phyloP scores from a whole-genome alignment of 2,888 invertebrate species.

The Tanypteryx hageni region DNA sequence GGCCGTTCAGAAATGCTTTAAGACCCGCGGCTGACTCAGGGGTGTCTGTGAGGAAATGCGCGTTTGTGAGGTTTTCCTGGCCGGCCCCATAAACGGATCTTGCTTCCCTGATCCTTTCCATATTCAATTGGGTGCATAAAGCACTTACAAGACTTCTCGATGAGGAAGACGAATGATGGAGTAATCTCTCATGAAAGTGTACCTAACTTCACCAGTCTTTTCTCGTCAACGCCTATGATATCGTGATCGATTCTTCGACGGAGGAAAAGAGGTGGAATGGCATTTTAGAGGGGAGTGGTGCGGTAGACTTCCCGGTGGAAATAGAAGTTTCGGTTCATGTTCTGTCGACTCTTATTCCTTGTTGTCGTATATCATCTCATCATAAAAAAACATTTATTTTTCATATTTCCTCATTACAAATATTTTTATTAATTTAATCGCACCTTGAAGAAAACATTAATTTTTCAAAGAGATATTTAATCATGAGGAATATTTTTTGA shows the following conservation, averaged over 20 bases:
- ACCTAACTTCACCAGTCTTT: not conserved
- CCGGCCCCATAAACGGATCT: conserved; percentile 47
- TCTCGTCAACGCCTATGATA: not conserved
- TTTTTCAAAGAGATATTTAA: too few relatives aligned
- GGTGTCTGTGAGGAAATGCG: not conserved
- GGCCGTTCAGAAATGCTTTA: not conserved
- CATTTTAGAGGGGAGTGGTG: too few relatives aligned
- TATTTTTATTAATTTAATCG: too few relatives aligned
- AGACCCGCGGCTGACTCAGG: conserved; percentile 39
- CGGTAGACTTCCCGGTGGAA: too few relatives aligned
- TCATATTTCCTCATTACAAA: too few relatives aligned
- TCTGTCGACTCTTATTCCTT: too few relatives aligned
- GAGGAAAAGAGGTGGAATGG: not conserved
- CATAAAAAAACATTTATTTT: too few relatives aligned
- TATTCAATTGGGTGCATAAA: conserved; percentile 35
- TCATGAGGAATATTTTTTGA: too few relatives aligned
- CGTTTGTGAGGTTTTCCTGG: conserved; percentile 53
- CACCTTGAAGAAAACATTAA: too few relatives aligned
- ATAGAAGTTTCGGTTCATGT: too few relatives aligned
- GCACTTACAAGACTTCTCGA: conserved; percentile 35
- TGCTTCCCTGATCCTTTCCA: conserved; percentile 39
- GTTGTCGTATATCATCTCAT: too few relatives aligned
- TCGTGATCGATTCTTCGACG: not conserved
- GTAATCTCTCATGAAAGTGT: conserved; percentile 9
- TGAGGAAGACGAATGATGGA: conserved; percentile 6